Percentiles rank a stretch among this genome's conserved stretches.
phyloP scores from a whole-genome alignment of 2,113 vertebrate species.

The Piliocolobus tephrosceles region DNA sequence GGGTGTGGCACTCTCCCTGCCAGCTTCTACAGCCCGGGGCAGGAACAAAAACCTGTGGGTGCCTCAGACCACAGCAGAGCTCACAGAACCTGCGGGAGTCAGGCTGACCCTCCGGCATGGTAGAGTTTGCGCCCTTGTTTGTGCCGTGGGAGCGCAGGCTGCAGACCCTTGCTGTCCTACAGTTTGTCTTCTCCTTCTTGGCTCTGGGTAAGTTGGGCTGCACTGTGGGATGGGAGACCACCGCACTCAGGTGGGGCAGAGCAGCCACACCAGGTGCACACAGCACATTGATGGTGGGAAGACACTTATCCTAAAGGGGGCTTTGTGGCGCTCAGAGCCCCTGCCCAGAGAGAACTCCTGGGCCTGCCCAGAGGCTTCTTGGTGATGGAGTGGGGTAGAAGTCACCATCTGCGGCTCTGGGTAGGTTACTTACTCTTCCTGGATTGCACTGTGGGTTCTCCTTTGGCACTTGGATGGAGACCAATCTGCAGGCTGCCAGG shows the following conservation, averaged over 20 bases:
- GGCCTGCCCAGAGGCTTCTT: not conserved
- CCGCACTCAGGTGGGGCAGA: not conserved
- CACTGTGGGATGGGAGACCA: not conserved
- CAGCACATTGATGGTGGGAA: not conserved
- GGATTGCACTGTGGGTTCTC: not conserved
- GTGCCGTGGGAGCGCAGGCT: conserved; percentile 85
- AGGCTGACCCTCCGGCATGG: conserved; percentile 32
- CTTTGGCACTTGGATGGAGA: not conserved
- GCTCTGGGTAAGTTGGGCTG: conserved; percentile 86
- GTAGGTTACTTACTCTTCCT: not conserved
- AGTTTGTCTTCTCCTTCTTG: conserved; percentile 90
- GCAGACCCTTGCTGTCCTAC: conserved; percentile 86
- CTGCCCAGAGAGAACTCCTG: not conserved
- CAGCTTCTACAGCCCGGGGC: not conserved
- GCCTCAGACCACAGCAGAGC: not conserved
- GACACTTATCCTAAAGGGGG: not conserved
- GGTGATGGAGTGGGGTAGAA: not conserved
- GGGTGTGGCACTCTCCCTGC: not conserved
- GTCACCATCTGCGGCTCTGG: not conserved
- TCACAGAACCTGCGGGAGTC: not conserved
- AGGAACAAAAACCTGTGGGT: not conserved
- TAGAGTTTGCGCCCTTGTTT: conserved; percentile 86
- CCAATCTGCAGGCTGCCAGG: not conserved
- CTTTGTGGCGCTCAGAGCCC: not conserved
- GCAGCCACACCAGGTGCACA: not conserved